Evolutionary conservation across 2,113 vertebrate species (phyloP).

Genomic region (Alethe diademata): DNA sequence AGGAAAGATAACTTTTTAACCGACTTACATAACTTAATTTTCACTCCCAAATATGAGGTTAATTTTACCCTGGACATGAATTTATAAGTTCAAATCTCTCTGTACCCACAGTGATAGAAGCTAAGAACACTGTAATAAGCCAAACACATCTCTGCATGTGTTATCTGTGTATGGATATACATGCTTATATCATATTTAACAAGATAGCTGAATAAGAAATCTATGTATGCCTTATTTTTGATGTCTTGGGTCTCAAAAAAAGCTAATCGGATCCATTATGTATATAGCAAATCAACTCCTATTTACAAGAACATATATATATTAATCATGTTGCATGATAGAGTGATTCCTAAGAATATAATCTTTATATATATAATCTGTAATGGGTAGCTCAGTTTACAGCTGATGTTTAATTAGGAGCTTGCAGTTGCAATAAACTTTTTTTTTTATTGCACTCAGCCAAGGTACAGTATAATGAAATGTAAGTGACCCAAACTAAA

Average conservation of each 20-base stretch:
- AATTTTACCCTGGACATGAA: background rate
- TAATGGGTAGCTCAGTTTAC: slow-evolving; percentile 62
- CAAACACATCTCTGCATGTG: background rate
- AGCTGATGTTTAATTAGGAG: slow-evolving; percentile 67
- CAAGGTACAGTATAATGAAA: slow-evolving; percentile 56
- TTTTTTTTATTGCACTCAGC: slow-evolving; percentile 52
- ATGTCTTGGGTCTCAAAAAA: slow-evolving; percentile 39
- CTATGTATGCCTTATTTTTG: slow-evolving; percentile 14
- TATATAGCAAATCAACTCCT: slow-evolving; percentile 29
- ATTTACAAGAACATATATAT: slow-evolving; percentile 47
- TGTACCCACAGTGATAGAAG: background rate
- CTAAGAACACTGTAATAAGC: background rate
- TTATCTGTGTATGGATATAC: background rate
- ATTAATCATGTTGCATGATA: slow-evolving; percentile 50
- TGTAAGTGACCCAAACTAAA: slow-evolving; percentile 56
- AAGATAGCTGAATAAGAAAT: background rate
- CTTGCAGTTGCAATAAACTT: slow-evolving; percentile 63
- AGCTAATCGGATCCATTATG: slow-evolving; percentile 38
- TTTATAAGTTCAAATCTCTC: background rate
- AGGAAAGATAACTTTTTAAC: background rate
- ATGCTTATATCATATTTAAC: slow-evolving; percentile 6
- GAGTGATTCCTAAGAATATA: slow-evolving; percentile 51
- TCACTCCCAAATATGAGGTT: background rate
- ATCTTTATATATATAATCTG: slow-evolving; percentile 55
- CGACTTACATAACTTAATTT: background rate